These are phyloP conservation scores for Pangasius larnaudii DNA, from an alignment of 2,797 vertebrate species.

Conservation along the genomic window DNA sequence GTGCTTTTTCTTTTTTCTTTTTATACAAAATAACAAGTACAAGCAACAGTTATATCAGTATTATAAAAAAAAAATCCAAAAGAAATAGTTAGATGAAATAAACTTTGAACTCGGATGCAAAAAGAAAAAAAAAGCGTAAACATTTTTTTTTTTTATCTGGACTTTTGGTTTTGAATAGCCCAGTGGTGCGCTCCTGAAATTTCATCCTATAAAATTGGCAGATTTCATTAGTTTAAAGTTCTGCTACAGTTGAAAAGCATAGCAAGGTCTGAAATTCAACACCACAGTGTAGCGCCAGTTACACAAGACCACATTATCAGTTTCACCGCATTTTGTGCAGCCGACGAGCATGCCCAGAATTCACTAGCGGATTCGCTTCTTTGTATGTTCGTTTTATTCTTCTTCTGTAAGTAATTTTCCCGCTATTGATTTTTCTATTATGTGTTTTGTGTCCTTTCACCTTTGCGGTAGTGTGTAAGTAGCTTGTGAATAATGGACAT, in stretches of 20 bases:
- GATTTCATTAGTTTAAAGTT: conserved; percentile 19
- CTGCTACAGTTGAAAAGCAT: not conserved
- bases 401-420: conserved; percentile 34
- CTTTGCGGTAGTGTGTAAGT: conserved; percentile 34
- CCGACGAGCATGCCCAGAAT: not conserved
- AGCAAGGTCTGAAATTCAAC: conserved; percentile 2
- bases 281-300: not conserved
- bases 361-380: conserved; percentile 22
- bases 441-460: conserved; percentile 23
- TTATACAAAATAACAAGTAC: not conserved
- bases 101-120: not conserved
- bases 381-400: conserved; percentile 15
- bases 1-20: not conserved
- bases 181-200: not conserved
- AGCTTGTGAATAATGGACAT: conserved; percentile 54
- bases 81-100: not conserved
- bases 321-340: not conserved
- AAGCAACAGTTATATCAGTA: not conserved
- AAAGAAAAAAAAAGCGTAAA: not conserved
- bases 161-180: not conserved
- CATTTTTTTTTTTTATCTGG: not conserved
- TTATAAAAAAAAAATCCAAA: not conserved
- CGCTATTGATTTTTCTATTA: conserved; percentile 39
- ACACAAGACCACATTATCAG: conserved; percentile 31
- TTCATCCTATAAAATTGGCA: not conserved